Conservation (phyloP, 2,888 invertebrate species). For the Agonum fuliginosum region DNA sequence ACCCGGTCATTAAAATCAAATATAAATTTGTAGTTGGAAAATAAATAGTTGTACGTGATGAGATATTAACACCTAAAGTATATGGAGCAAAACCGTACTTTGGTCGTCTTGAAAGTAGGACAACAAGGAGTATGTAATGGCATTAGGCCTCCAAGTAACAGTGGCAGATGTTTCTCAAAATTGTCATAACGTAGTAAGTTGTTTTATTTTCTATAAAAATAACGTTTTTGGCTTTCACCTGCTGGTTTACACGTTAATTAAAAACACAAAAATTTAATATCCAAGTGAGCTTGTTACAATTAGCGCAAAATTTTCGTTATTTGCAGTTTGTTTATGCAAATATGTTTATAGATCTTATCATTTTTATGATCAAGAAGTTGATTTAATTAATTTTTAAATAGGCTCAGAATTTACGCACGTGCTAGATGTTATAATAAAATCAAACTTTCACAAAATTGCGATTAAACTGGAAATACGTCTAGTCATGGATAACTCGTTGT, state of each 20-base stretch:
- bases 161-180: slow-evolving; percentile 46
- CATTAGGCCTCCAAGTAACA: slow-evolving; percentile 21
- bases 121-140: slow-evolving; percentile 28
- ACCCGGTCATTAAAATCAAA: slow-evolving; percentile 53
- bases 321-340: slow-evolving; percentile 29
- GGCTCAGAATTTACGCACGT: slow-evolving; percentile 12
- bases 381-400: slow-evolving; percentile 36
- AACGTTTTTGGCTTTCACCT: slow-evolving; percentile 55
- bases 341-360: slow-evolving; percentile 26
- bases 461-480: background rate
- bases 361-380: slow-evolving; percentile 20
- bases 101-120: slow-evolving; percentile 1
- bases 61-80: slow-evolving; percentile 50
- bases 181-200: slow-evolving; percentile 53
- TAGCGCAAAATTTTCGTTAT: background rate
- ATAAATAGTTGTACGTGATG: slow-evolving; percentile 52
- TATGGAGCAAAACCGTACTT: slow-evolving; percentile 37
- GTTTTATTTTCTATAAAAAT: slow-evolving; percentile 58
- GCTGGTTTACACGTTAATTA: slow-evolving; percentile 43
- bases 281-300: slow-evolving; percentile 39
- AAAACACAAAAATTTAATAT: slow-evolving; percentile 39
- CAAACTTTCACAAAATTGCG: slow-evolving; percentile 35
- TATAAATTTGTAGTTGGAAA: slow-evolving; percentile 55
- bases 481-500: background rate
- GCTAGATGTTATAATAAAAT: slow-evolving; percentile 31